phyloP scores from a whole-genome alignment of 2,888 invertebrate species.

The Eristalinus sepulchralis region DNA sequence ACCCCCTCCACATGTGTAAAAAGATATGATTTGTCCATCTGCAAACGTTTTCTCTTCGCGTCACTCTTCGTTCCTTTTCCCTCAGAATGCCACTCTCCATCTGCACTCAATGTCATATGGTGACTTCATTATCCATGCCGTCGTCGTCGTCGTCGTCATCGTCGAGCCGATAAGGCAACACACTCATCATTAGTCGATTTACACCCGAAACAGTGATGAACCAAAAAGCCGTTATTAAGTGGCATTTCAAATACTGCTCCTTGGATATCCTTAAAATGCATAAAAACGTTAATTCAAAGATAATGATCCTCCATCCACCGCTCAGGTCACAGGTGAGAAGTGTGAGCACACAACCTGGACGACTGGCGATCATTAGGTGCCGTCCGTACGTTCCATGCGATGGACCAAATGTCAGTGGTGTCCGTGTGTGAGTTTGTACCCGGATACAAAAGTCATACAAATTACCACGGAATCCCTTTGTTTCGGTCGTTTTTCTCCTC shows the following conservation, averaged over 20 bases:
- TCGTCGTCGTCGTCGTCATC: neutral
- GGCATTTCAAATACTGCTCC: conserved; percentile 8
- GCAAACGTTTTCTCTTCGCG: no score
- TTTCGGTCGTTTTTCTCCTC: conserved; percentile 29
- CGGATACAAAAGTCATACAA: conserved; percentile 39
- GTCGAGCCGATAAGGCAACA: neutral
- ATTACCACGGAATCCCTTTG: conserved; percentile 41
- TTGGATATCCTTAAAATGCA: conserved; percentile 32
- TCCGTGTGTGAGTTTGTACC: conserved; percentile 4
- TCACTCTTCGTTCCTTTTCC: no score
- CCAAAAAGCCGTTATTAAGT: conserved; percentile 18
- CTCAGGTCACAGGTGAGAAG: conserved; percentile 42
- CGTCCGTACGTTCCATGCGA: neutral
- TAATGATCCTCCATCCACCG: conserved; percentile 10
- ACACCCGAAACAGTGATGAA: conserved; percentile 32
- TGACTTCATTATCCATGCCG: conserved; percentile 15
- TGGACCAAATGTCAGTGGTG: conserved; percentile 37
- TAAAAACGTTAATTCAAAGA: conserved; percentile 25
- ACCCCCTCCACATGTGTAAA: no score
- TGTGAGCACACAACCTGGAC: conserved; percentile 28
- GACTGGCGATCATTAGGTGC: conserved; percentile 22
- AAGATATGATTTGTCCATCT: no score
- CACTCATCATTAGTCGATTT: conserved; percentile 52
- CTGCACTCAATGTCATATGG: conserved; percentile 34
- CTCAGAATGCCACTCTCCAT: neutral